phyloP scores from a whole-genome alignment of 23 tunicate genomes.

The Styela clava region DNA sequence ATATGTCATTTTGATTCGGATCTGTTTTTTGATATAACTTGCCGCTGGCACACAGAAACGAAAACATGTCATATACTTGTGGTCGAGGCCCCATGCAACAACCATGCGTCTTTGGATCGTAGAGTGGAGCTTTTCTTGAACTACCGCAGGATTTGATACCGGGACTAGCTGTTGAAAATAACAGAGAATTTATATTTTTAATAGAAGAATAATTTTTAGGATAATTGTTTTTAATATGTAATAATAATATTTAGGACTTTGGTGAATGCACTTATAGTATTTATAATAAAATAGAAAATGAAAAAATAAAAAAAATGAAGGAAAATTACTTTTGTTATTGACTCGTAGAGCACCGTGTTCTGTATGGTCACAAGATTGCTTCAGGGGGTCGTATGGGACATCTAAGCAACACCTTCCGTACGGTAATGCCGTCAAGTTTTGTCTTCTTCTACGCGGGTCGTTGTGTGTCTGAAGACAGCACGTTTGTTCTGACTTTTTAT shows the following conservation, averaged over 20 bases:
- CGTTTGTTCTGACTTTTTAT: conserved; percentile 25
- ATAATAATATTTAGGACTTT: no score
- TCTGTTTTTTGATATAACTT: conserved; percentile 4
- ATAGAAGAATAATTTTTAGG: no score
- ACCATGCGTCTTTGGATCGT: conserved; percentile 20
- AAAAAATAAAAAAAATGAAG: no score
- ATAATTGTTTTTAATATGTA: no score
- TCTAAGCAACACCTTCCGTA: conserved; percentile 30
- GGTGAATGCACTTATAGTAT: no score
- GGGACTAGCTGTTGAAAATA: background rate
- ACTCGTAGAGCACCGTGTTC: conserved; percentile 1
- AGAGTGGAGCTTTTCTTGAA: background rate
- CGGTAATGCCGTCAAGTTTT: conserved; percentile 2
- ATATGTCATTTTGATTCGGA: conserved; percentile 12
- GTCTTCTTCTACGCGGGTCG: background rate
- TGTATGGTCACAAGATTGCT: conserved; percentile 3
- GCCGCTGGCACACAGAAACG: background rate
- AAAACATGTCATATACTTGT: background rate
- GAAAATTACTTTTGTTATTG: background rate
- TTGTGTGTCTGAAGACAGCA: conserved; percentile 21
- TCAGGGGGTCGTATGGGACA: conserved; percentile 14
- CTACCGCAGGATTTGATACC: background rate
- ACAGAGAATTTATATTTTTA: background rate
- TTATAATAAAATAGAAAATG: no score
- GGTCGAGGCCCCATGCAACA: conserved; percentile 22